phyloP scores from a whole-genome alignment of 2,888 invertebrate genomes.

The Cheilosia vernalis region DNA sequence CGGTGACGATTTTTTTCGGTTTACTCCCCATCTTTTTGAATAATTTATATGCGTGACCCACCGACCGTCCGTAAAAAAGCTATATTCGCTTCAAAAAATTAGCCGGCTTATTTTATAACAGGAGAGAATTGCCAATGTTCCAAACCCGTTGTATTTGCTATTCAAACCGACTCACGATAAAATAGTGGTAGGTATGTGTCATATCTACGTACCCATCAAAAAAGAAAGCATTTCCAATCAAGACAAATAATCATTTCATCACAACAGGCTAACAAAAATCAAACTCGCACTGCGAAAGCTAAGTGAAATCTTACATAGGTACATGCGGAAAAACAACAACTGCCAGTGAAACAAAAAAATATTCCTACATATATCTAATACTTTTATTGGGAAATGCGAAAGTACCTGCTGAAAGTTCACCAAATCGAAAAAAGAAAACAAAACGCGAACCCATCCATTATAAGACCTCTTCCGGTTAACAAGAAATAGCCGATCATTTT shows the following conservation, averaged over 20 bases:
- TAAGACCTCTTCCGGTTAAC: conserved; percentile 26
- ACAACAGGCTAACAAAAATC: conserved; percentile 8
- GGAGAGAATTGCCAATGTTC: no score
- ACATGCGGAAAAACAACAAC: conserved; percentile 33
- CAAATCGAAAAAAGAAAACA: conserved; percentile 28
- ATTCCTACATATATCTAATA: background rate
- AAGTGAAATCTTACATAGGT: conserved; percentile 50
- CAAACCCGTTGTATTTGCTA: no score
- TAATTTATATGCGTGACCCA: no score
- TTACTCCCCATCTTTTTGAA: no score
- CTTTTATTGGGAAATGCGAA: conserved; percentile 33
- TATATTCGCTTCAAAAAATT: no score
- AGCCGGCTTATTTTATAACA: no score
- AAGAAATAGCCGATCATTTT: conserved; percentile 26
- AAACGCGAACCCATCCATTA: conserved; percentile 34
- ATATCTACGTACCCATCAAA: conserved; percentile 9
- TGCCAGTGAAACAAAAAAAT: background rate
- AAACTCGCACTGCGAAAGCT: conserved; percentile 29
- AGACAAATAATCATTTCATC: background rate
- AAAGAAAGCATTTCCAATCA: conserved; percentile 36
- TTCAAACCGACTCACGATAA: no score
- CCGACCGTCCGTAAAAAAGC: no score
- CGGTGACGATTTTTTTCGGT: no score
- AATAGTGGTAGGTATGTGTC: background rate
- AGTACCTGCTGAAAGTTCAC: conserved; percentile 24